Conservation (phyloP, 2,888 invertebrate genomes). For the Leptothorax acervorum region DNA sequence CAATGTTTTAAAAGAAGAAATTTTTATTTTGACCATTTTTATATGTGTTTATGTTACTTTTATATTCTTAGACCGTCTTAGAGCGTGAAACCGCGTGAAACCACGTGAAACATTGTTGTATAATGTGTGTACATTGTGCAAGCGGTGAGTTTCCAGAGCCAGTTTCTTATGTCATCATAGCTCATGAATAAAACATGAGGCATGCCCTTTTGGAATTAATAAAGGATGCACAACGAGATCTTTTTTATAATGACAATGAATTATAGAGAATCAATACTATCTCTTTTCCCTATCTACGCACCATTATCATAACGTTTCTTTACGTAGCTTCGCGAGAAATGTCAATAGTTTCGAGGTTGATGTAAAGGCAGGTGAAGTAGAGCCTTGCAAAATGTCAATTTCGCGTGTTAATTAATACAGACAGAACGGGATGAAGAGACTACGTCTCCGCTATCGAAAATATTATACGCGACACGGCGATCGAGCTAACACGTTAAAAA, state of each 20-base stretch:
- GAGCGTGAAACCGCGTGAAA: too few relatives aligned
- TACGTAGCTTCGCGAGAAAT: constrained; percentile 42
- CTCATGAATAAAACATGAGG: constrained; percentile 16
- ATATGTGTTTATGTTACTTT: neutral
- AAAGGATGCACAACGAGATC: neutral
- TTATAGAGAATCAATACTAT: neutral
- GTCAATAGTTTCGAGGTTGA: constrained; percentile 69
- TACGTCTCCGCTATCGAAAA: neutral
- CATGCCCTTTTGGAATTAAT: neutral
- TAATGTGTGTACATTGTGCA: too few relatives aligned
- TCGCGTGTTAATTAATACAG: neutral
- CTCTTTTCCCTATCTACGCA: neutral
- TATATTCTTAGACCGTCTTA: too few relatives aligned
- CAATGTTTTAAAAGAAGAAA: neutral
- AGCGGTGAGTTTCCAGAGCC: neutral
- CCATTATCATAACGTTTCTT: constrained; percentile 21
- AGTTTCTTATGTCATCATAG: neutral
- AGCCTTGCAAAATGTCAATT: constrained; percentile 46
- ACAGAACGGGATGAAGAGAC: neutral
- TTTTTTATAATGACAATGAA: neutral
- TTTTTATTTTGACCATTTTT: neutral
- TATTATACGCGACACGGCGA: neutral
- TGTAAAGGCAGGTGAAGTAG: neutral
- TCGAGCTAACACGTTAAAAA: neutral
- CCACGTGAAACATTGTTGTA: too few relatives aligned